phyloP scores from a whole-genome alignment of 2,113 vertebrate species.

The Seriola aureovittata region DNA sequence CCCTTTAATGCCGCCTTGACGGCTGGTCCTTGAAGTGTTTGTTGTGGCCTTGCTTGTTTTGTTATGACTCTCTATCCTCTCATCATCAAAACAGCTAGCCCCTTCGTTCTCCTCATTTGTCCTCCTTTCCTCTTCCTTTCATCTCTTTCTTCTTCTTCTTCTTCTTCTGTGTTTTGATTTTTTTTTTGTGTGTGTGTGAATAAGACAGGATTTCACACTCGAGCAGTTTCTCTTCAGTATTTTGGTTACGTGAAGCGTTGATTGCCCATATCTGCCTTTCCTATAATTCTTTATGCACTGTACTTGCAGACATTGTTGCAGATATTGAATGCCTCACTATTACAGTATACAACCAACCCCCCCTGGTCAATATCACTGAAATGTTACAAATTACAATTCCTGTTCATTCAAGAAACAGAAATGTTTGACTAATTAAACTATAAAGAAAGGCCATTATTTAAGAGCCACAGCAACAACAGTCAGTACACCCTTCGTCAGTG shows the following conservation, averaged over 20 bases:
- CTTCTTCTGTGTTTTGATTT: too few relatives aligned
- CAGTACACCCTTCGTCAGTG: not conserved
- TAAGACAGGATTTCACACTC: slow-evolving; percentile 22
- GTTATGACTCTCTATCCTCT: slow-evolving; percentile 26
- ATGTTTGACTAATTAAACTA: too few relatives aligned
- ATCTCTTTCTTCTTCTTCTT: too few relatives aligned
- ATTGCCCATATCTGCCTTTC: slow-evolving; percentile 34
- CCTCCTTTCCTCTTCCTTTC: too few relatives aligned
- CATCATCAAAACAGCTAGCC: slow-evolving; percentile 20
- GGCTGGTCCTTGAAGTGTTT: slow-evolving; percentile 43
- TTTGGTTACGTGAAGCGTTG: slow-evolving; percentile 50
- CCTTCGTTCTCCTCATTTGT: too few relatives aligned
- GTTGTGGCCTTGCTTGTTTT: slow-evolving; percentile 48
- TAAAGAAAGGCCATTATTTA: too few relatives aligned
- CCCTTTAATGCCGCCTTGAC: not conserved
- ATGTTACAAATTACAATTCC: not conserved
- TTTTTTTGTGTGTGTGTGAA: too few relatives aligned
- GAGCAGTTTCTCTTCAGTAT: slow-evolving; percentile 41
- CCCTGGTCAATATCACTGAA: not conserved
- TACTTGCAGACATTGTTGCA: slow-evolving; percentile 50
- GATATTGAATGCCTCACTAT: slow-evolving; percentile 34
- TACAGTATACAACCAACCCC: not conserved
- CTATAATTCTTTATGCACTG: slow-evolving; percentile 46
- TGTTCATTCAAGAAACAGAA: too few relatives aligned
- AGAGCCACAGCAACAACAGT: not conserved